phyloP scores from a whole-genome alignment of 2,113 vertebrate species.

The Pituophis catenifer region DNA sequence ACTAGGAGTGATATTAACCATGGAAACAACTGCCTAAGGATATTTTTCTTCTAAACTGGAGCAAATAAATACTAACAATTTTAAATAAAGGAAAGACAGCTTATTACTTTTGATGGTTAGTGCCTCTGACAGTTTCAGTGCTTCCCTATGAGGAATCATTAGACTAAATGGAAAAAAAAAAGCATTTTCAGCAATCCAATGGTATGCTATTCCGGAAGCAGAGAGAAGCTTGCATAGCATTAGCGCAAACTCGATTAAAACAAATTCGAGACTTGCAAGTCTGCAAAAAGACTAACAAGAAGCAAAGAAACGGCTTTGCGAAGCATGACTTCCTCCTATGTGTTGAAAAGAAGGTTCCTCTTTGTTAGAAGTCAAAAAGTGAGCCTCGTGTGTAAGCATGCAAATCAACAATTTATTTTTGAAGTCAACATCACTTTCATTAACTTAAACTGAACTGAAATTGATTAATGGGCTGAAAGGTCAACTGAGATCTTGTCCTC shows the following conservation, averaged over 20 bases:
- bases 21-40: background rate
- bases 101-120: conserved; percentile 28
- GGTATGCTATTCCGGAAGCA: conserved; percentile 6
- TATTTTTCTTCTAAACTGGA: conserved; percentile 4
- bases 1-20: conserved; percentile 13
- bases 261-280: conserved; percentile 16
- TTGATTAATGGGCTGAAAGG: background rate
- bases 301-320: background rate
- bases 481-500: background rate
- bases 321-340: background rate
- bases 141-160: conserved; percentile 18
- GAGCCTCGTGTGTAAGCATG: background rate
- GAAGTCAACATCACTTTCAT: background rate
- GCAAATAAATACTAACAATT: conserved; percentile 39
- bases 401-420: background rate
- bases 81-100: conserved; percentile 22
- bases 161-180: conserved; percentile 23
- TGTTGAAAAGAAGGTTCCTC: conserved; percentile 8
- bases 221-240: background rate
- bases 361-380: background rate
- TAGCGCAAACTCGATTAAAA: background rate
- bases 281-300: background rate
- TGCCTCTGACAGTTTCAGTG: conserved; percentile 32
- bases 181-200: conserved; percentile 8
- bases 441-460: background rate